phyloP scores from a whole-genome alignment of 2,888 invertebrate species.

The Crematogaster levior region DNA sequence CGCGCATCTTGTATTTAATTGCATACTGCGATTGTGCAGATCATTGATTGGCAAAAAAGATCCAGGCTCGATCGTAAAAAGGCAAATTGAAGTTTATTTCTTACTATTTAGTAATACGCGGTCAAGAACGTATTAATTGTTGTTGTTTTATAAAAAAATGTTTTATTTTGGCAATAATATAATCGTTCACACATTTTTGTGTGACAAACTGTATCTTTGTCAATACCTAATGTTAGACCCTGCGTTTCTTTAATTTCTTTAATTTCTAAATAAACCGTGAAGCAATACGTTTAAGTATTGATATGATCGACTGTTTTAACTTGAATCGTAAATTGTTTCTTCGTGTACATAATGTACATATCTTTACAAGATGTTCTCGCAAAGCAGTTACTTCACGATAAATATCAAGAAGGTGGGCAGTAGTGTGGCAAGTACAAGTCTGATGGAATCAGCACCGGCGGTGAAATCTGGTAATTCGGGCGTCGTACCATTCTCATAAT shows the following conservation, averaged over 20 bases:
- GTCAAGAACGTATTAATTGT: too few species aligned
- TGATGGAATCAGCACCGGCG: slow-evolving; percentile 68
- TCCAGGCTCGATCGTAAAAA: too few species aligned
- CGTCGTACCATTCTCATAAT: slow-evolving; percentile 79
- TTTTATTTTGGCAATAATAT: neutral
- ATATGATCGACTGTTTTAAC: neutral
- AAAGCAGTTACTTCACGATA: slow-evolving; percentile 56
- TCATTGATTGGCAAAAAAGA: too few species aligned
- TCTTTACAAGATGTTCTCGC: neutral
- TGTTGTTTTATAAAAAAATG: too few species aligned
- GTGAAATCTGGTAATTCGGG: slow-evolving; percentile 77
- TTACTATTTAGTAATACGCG: too few species aligned
- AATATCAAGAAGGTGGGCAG: slow-evolving; percentile 66
- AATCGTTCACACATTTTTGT: neutral
- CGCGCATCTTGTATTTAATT: too few species aligned
- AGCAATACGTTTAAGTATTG: neutral
- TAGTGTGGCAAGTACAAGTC: slow-evolving; percentile 63
- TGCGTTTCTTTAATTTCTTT: too few species aligned
- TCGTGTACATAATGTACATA: neutral
- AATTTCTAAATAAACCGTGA: neutral
- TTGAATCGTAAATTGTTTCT: neutral
- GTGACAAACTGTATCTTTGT: neutral
- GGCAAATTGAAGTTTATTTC: too few species aligned
- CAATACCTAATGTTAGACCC: neutral
- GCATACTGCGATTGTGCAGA: too few species aligned